phyloP scores from a whole-genome alignment of 2,113 vertebrate genomes.

The Chinchilla lanigera region DNA sequence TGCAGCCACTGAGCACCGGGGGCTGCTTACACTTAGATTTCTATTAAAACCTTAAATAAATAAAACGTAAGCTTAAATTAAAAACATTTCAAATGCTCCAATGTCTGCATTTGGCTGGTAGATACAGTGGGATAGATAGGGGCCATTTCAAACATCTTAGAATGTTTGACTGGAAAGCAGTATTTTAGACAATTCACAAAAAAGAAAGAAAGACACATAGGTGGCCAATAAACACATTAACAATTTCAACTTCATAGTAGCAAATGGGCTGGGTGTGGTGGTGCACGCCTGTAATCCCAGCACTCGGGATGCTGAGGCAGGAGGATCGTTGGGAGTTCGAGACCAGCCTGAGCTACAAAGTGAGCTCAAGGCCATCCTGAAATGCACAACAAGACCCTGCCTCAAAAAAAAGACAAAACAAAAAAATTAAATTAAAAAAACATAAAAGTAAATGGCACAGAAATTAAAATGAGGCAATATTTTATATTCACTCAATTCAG shows the following conservation, averaged over 20 bases:
- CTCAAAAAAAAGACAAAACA: too few species aligned
- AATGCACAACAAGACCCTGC: too few species aligned
- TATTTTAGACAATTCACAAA: not conserved
- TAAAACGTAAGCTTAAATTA: not conserved
- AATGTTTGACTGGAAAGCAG: not conserved
- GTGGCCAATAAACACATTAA: not conserved
- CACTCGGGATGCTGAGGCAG: too few species aligned
- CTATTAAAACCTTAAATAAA: not conserved
- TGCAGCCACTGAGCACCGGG: accelerated
- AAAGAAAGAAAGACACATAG: not conserved
- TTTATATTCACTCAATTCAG: not conserved
- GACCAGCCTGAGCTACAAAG: too few species aligned
- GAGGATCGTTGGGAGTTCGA: too few species aligned
- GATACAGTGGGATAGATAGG: accelerated
- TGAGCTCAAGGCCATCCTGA: too few species aligned
- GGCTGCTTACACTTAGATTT: not conserved
- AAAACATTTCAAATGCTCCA: not conserved
- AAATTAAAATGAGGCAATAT: not conserved
- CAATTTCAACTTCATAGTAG: not conserved
- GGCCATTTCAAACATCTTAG: too few species aligned
- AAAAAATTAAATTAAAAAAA: too few species aligned
- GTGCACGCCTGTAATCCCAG: too few species aligned
- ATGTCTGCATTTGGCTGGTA: too few species aligned
- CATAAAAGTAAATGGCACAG: not conserved
- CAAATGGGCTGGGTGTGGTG: too few species aligned